Base-by-base conservation (phyloP, 2,888 invertebrate genomes). In the Hedychridium roseum region DNA sequence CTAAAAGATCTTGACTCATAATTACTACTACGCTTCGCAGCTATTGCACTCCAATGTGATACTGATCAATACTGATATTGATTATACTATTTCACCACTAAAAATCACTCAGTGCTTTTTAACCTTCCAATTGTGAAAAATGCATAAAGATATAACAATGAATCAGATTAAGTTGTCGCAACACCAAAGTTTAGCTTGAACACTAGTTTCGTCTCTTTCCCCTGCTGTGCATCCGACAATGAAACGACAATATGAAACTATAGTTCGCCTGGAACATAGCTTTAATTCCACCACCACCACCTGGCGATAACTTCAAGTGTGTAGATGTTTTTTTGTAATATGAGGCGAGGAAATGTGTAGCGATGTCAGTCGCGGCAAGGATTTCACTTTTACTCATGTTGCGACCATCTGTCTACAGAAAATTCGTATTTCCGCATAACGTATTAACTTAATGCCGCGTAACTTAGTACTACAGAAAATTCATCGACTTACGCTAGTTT, bases 381-480 rank as follows among this genome's bases (percentile, higher is more conserved):
- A 48, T 57, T 49, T 40, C 43, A 43, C 54, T 42, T 57, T 39
- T 48, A 40, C 28, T 28, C 38, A 53, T 49, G 45, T 40, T 16
- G 49, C 39, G 43, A 57, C 41, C 53, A 58, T 59, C 59, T 53
- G 50, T 49, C 48, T 23, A 42, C 21, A 11, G 15, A 9, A 5
- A 34, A 21, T n/a, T n/a, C n/a, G n/a, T n/a, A n/a, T n/a, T n/a
- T n/a, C n/a, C n/a, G n/a, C n/a, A n/a, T n/a, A n/a, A n/a, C n/a
- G n/a, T n/a, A n/a, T n/a, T n/a, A n/a, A n/a, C n/a, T n/a, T n/a
- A n/a, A n/a, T n/a, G n/a, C n/a, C n/a, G n/a, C n/a, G n/a, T n/a
- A n/a, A n/a, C n/a, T n/a, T n/a, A n/a, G n/a, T n/a, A n/a, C n/a
- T n/a, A n/a, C n/a, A n/a, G n/a, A n/a, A n/a, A n/a, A n/a, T n/a